Evolutionary conservation across 1,140 invertebrate genomes (phyloP), one percentile per base, ranked within the genome.

Genomic region (Manduca sexta): DNA sequence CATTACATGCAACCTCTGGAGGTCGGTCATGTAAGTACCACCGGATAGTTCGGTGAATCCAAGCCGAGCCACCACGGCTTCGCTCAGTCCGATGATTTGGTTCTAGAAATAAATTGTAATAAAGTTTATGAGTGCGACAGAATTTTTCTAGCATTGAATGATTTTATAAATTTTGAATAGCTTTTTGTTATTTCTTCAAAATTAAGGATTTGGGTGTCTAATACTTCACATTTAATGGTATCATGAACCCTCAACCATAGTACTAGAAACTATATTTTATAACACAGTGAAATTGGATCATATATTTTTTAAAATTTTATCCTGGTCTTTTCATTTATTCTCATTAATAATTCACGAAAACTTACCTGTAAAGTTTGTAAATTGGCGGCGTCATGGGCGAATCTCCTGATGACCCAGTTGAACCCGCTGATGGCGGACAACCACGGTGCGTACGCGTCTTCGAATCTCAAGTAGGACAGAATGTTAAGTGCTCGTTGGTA

Each of bases 391-490:
- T 83, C 64, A 43, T 81, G 66, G 26, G 73, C 66, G 18, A 87
- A 60, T 53, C 75, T 64, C 14, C 74, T 67, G 3, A 60, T 55
- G 3, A 73, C 58, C 33, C 77, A 86, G 41, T 70, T 84, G 39
- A 91, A 90, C 15, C 87, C 88, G 26, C 74, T 86, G 26, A 89
- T 87, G 4, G 91, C 91, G 1, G 91, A 75, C 4, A 87, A 79
- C 92, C 93, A 94, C 3, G 92, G 91, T n/a, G 90, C 79, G 50
- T 91, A 91, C 11, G 90, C 81, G 14, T 79, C 87, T 78, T 93
- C 92, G 6, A 88, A 86, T 47, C 86, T 68, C 41, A 94, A 69
- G 71, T 92, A 93, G 1, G 88, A 81, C 0, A 89, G 75, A 10
- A 92, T 77, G 7, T 90, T 82, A 1, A 93, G 68, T 0, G 89